Evolutionary conservation across 2,797 vertebrate genomes (phyloP).

Genomic region (Arctocebus calabarensis): DNA sequence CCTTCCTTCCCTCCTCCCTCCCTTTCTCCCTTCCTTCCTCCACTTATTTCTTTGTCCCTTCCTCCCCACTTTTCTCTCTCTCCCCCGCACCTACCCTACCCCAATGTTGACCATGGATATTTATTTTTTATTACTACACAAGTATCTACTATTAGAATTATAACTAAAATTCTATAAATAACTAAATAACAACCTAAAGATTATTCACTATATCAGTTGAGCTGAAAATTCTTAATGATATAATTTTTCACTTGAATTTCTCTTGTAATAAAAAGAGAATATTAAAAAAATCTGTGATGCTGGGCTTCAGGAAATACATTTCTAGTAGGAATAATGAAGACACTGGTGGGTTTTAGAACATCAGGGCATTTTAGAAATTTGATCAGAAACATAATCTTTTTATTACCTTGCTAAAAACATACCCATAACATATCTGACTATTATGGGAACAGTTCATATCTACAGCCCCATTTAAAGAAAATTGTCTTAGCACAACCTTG

Average conservation of each 20-base stretch:
- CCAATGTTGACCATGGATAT: background rate
- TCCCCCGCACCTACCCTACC: no score
- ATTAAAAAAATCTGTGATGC: background rate
- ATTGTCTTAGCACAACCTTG: background rate
- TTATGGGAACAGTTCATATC: background rate
- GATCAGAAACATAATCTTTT: background rate
- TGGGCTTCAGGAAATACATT: background rate
- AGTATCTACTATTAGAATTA: background rate
- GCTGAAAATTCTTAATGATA: conserved; percentile 6
- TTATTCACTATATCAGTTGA: background rate
- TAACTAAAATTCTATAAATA: conserved; percentile 14
- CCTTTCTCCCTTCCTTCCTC: no score
- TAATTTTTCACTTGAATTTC: background rate
- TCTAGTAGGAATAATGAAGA: background rate
- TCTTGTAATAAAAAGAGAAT: background rate
- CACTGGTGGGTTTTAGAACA: background rate
- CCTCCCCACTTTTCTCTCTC: background rate
- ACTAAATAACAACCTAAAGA: background rate
- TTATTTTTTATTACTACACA: background rate
- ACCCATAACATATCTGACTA: background rate
- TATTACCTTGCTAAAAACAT: background rate
- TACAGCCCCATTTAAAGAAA: background rate
- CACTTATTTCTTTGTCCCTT: no score
- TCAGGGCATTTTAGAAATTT: background rate
- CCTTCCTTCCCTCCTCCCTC: background rate